Percentiles rank a stretch among this genome's conserved stretches.
These are phyloP conservation scores for Tubiluchus corallicola DNA, from an alignment of 2,888 invertebrate species.

Conservation along the genomic window DNA sequence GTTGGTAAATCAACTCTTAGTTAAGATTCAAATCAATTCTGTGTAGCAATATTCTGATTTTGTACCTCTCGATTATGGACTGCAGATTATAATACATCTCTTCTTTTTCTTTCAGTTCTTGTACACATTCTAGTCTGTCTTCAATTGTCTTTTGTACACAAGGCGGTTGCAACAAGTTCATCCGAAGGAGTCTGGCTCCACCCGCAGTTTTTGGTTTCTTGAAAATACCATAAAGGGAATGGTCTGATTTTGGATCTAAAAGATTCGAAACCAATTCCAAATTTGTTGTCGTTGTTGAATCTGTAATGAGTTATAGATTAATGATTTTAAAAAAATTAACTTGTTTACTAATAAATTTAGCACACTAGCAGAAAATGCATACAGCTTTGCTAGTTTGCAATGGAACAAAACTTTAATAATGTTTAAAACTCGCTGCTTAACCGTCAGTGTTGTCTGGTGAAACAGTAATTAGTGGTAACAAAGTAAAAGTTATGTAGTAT, in stretches of 20 bases:
- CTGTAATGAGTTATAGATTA: conserved; percentile 32
- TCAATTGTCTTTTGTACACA: conserved; percentile 45
- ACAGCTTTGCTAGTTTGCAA: too few relatives aligned
- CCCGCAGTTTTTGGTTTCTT: conserved; percentile 49
- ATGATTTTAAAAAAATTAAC: background rate
- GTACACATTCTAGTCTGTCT: conserved; percentile 49
- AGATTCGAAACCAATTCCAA: conserved; percentile 36
- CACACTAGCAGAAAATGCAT: too few relatives aligned
- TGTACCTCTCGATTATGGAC: conserved; percentile 14
- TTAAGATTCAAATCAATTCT: too few relatives aligned
- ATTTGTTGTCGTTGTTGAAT: conserved; percentile 57
- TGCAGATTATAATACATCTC: conserved; percentile 43
- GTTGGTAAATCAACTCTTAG: too few relatives aligned
- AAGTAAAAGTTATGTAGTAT: too few relatives aligned
- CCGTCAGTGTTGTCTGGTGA: too few relatives aligned
- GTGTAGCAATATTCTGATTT: too few relatives aligned
- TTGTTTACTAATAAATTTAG: background rate
- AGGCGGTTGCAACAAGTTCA: conserved; percentile 51
- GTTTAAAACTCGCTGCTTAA: too few relatives aligned
- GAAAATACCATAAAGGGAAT: conserved; percentile 44
- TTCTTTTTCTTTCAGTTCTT: conserved; percentile 50
- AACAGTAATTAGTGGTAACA: too few relatives aligned
- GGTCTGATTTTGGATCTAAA: conserved; percentile 23
- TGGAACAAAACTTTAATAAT: too few relatives aligned
- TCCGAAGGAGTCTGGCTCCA: conserved; percentile 58